Conservation (phyloP, 2,797 vertebrate genomes). For the Sparus aurata region DNA sequence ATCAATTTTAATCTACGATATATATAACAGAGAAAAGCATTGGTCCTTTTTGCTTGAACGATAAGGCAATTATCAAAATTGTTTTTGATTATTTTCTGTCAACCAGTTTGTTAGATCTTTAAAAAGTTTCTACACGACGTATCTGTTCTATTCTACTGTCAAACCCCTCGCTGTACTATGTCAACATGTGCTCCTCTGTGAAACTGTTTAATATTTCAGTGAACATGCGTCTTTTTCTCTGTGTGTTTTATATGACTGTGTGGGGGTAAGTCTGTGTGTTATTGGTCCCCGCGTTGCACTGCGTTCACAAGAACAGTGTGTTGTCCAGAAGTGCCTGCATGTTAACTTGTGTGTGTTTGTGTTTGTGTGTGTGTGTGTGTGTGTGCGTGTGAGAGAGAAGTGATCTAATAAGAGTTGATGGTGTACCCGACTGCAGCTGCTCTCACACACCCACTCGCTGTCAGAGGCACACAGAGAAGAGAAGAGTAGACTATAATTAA, state of each 20-base stretch:
- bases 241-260: not conserved
- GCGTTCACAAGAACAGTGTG: constrained; percentile 26
- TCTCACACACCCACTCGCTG: constrained; percentile 78
- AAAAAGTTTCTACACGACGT: not conserved
- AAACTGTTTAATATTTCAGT: constrained; percentile 6
- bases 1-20: not conserved
- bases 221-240: not conserved
- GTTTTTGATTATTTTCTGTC: not conserved
- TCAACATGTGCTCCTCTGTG: constrained; percentile 10
- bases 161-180: not conserved
- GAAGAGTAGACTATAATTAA: constrained; percentile 69
- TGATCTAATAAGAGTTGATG: constrained; percentile 79
- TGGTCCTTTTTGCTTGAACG: not conserved
- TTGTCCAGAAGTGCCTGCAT: constrained; percentile 47
- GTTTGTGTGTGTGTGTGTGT: constrained; percentile 45
- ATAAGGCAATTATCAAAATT: not conserved
- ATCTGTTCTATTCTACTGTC: not conserved
- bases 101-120: not conserved
- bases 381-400: constrained; percentile 51
- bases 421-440: constrained; percentile 76
- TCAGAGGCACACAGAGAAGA: constrained; percentile 60
- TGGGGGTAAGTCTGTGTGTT: not conserved
- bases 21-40: not conserved
- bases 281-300: constrained; percentile 18
- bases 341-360: constrained; percentile 24